Percentiles rank a stretch among this genome's conserved stretches.
These are phyloP conservation scores for Aporrectodea caliginosa DNA, from an alignment of 1,140 invertebrate species.

Conservation along the genomic window DNA sequence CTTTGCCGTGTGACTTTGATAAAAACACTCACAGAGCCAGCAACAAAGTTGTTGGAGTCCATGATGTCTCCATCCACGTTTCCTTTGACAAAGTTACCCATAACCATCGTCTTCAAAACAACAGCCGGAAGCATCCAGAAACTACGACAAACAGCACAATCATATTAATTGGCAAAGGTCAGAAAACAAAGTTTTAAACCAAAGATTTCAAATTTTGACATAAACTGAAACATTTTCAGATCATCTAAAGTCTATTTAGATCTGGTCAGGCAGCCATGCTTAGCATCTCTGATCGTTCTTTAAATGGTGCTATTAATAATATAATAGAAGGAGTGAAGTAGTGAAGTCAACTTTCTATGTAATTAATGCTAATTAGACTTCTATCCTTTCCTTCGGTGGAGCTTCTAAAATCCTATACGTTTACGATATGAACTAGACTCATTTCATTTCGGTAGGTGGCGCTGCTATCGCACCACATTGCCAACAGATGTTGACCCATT, in stretches of 20 bases:
- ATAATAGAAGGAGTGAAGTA: too few relatives aligned
- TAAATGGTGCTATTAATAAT: too few relatives aligned
- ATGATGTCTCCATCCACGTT: slow-evolving; percentile 70
- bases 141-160: slow-evolving; percentile 53
- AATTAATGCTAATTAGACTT: too few relatives aligned
- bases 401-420: too few relatives aligned
- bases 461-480: too few relatives aligned
- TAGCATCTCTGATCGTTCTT: too few relatives aligned
- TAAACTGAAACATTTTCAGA: neutral
- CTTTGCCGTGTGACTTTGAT: neutral
- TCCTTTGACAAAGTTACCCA: slow-evolving; percentile 73
- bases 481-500: too few relatives aligned
- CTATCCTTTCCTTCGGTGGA: too few relatives aligned
- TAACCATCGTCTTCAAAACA: slow-evolving; percentile 82
- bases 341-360: too few relatives aligned
- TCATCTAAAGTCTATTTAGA: neutral
- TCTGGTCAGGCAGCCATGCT: too few relatives aligned
- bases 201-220: neutral
- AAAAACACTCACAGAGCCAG: slow-evolving; percentile 68
- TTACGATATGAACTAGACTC: too few relatives aligned
- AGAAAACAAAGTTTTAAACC: neutral
- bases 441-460: too few relatives aligned
- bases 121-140: slow-evolving; percentile 85
- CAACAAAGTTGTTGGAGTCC: slow-evolving; percentile 86
- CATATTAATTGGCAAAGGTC: neutral